A percentile compares a stretch with the other conserved stretches of the same genome.
Evolutionary conservation across 2,888 invertebrate genomes (phyloP).

Genomic region (Harpagoxenus sublaevis): DNA sequence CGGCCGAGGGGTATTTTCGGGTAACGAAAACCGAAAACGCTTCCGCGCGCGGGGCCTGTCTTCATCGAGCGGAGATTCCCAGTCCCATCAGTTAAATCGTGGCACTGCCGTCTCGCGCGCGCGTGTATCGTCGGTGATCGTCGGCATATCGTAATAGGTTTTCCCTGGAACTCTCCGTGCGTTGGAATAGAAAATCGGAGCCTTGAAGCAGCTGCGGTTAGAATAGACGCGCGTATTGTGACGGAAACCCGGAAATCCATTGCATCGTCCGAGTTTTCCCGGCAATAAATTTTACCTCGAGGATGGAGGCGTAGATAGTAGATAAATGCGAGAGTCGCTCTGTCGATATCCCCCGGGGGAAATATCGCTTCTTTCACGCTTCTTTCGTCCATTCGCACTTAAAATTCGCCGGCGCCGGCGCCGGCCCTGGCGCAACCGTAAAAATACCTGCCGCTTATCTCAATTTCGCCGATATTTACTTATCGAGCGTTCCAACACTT

Average conservation of each 20-base stretch:
- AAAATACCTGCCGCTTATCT: conserved; percentile 21
- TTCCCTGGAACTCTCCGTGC: not conserved
- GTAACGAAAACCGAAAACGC: no score
- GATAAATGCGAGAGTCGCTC: no score
- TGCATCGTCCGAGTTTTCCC: conserved; percentile 4
- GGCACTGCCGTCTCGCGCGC: no score
- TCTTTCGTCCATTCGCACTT: no score
- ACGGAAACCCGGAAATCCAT: conserved; percentile 20
- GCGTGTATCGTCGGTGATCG: no score
- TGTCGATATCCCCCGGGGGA: not conserved
- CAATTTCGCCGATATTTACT: not conserved
- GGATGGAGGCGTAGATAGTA: not conserved
- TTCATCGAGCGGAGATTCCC: no score
- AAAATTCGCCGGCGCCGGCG: not conserved
- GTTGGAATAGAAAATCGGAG: conserved; percentile 19
- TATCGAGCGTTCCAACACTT: not conserved
- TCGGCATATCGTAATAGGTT: no score
- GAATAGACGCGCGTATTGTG: conserved; percentile 29
- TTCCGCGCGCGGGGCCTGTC: no score
- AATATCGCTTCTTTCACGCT: not conserved
- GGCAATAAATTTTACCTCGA: conserved; percentile 16
- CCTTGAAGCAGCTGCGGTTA: conserved; percentile 20
- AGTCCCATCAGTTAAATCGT: no score
- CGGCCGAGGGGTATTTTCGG: no score
- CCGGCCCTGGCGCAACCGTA: not conserved